These are phyloP conservation scores for Corythornis vintsioides DNA, from an alignment of 2,113 vertebrate genomes.

Conservation along the genomic window DNA sequence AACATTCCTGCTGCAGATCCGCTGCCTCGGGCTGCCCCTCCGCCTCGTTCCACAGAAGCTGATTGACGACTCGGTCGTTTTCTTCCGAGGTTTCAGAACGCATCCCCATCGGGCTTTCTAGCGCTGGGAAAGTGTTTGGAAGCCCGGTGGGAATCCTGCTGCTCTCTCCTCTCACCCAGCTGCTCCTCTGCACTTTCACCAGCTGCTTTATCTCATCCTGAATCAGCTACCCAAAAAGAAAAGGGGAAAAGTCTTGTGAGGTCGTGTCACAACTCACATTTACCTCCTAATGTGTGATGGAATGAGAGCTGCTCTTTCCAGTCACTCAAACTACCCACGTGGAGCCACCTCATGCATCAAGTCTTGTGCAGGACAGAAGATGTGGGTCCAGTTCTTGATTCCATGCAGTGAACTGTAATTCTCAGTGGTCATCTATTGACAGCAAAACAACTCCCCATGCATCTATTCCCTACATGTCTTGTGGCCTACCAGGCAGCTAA, in stretches of 20 bases:
- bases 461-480: background rate
- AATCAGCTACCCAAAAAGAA: constrained; percentile 80
- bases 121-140: constrained; percentile 1
- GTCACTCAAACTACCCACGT: background rate
- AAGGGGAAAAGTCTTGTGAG: background rate
- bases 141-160: constrained; percentile 25
- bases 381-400: background rate
- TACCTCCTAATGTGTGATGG: background rate
- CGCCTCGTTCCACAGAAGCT: constrained; percentile 43
- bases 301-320: background rate
- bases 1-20: constrained; percentile 53
- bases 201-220: constrained; percentile 93
- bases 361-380: background rate
- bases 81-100: constrained; percentile 57
- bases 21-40: constrained; percentile 36
- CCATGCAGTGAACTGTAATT: constrained; percentile 33
- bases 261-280: background rate
- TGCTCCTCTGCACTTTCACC: constrained; percentile 81
- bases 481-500: background rate
- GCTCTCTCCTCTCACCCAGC: background rate
- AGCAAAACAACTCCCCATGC: background rate
- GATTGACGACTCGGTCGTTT: constrained; percentile 66
- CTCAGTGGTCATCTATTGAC: background rate
- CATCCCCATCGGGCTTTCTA: constrained; percentile 71
- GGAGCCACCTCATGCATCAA: constrained; percentile 52